These are phyloP conservation scores for Ellobium chinense DNA, from an alignment of 2,888 invertebrate genomes.

Conservation along the genomic window DNA sequence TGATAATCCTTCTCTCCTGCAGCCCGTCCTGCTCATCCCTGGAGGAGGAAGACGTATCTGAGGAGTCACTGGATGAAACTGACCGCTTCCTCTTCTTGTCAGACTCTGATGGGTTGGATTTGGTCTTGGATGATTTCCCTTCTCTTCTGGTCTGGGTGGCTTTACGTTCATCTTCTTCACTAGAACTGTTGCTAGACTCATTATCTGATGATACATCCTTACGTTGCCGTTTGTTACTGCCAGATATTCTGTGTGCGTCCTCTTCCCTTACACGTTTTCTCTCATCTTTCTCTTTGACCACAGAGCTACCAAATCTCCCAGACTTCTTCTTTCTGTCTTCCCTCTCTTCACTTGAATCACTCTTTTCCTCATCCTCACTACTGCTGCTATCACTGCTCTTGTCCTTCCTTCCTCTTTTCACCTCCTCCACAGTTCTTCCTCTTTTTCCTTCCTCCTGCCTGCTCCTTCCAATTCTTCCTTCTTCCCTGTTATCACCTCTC, in stretches of 20 bases:
- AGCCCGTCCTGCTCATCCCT: background rate
- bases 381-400: slow-evolving; percentile 18
- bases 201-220: background rate
- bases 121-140: background rate
- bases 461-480: slow-evolving; percentile 37
- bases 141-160: background rate
- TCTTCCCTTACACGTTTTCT: background rate
- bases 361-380: background rate
- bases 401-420: slow-evolving; percentile 1
- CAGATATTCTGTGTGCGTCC: background rate
- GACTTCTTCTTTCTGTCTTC: background rate
- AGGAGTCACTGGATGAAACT: background rate
- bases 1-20: slow-evolving; percentile 10
- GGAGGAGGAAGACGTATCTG: background rate
- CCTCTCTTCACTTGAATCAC: slow-evolving; percentile 24
- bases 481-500: background rate
- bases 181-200: background rate
- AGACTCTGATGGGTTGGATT: background rate
- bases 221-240: background rate
- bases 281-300: background rate
- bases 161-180: background rate
- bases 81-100: background rate
- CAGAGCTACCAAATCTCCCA: background rate
- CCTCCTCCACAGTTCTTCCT: background rate
- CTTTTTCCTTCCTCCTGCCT: slow-evolving; percentile 27